phyloP scores from a whole-genome alignment of 1,140 invertebrate species.

The Microvelia longipes region DNA sequence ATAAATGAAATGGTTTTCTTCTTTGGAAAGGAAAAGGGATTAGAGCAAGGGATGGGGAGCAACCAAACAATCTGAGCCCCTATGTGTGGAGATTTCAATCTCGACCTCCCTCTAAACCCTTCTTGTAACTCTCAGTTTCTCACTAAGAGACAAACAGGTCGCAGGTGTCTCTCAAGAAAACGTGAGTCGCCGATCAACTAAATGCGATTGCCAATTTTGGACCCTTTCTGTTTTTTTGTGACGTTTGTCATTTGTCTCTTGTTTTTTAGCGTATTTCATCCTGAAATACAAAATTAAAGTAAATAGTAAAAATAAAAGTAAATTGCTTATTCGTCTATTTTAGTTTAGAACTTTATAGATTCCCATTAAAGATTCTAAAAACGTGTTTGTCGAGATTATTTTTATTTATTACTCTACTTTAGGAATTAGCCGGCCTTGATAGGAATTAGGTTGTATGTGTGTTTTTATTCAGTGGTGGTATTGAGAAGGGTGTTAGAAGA shows the following conservation, averaged over 20 bases:
- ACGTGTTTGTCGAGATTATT: not conserved
- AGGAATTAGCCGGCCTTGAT: not conserved
- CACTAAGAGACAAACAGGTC: not conserved
- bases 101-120: not conserved
- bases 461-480: not conserved
- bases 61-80: not conserved
- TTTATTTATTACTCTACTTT: not conserved
- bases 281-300: too few relatives aligned
- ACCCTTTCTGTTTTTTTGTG: not conserved
- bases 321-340: too few relatives aligned
- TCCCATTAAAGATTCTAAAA: too few relatives aligned
- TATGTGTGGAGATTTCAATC: not conserved
- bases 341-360: too few relatives aligned
- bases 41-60: not conserved
- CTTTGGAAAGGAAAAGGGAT: not conserved
- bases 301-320: too few relatives aligned
- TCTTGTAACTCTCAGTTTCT: not conserved
- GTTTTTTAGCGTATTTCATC: too few relatives aligned
- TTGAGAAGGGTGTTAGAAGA: not conserved
- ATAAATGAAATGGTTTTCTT: not conserved
- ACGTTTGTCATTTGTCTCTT: not conserved
- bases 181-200: not conserved
- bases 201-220: not conserved
- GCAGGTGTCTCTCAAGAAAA: not conserved
- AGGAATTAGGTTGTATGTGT: not conserved